These are phyloP conservation scores for Cygnus olor DNA, from an alignment of 2,797 vertebrate genomes.

Conservation along the genomic window DNA sequence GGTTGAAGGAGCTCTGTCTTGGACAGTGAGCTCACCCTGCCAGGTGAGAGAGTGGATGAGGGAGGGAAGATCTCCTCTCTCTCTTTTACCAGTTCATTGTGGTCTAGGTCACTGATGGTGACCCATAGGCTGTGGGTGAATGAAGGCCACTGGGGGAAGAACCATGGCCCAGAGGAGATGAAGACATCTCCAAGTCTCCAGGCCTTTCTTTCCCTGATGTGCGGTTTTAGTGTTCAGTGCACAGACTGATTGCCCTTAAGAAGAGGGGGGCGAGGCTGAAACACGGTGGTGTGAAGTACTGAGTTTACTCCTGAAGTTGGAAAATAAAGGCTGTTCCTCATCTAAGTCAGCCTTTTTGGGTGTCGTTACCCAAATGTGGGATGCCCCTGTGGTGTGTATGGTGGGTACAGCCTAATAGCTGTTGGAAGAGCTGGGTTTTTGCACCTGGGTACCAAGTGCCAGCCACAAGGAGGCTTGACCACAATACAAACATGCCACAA, in stretches of 20 bases:
- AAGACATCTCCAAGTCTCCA: background rate
- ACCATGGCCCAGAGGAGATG: background rate
- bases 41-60: background rate
- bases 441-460: background rate
- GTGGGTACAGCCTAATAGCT: background rate
- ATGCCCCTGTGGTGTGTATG: background rate
- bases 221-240: background rate
- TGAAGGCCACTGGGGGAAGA: background rate
- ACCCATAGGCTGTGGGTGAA: background rate
- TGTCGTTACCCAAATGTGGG: background rate
- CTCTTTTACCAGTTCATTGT: background rate
- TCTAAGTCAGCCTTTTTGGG: background rate
- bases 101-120: background rate
- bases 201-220: background rate
- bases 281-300: background rate
- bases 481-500: background rate
- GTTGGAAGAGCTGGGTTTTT: background rate
- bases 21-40: background rate
- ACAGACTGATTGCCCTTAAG: background rate
- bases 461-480: background rate
- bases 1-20: background rate
- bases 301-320: background rate
- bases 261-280: background rate
- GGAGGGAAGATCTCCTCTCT: background rate
- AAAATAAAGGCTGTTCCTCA: background rate